These are phyloP conservation scores for Globicephala melas DNA, from an alignment of 2,113 vertebrate genomes.

Conservation along the genomic window DNA sequence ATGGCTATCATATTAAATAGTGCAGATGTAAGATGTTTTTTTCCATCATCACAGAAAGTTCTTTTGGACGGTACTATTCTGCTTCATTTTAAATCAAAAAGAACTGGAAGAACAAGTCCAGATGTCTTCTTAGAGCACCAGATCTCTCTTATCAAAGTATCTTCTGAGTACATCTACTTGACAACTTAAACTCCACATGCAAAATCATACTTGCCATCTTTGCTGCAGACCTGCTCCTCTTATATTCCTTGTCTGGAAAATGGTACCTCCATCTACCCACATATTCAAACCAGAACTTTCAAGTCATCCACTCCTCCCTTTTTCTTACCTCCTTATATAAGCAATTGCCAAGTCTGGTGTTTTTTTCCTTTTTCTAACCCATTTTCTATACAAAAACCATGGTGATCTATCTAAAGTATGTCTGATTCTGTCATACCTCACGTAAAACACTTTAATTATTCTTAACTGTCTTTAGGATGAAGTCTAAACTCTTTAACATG, in stretches of 20 bases:
- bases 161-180: not conserved
- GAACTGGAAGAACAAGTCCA: not conserved
- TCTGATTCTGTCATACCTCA: not conserved
- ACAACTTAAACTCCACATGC: not conserved
- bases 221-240: not conserved
- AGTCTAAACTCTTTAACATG: not conserved
- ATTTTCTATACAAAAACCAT: not conserved
- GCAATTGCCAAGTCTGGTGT: not conserved
- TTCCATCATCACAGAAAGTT: not conserved
- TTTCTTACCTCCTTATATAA: not conserved
- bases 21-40: not conserved
- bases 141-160: not conserved
- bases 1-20: not conserved
- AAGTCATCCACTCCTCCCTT: not conserved
- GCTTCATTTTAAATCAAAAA: not conserved
- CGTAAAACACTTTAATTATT: not conserved
- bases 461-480: not conserved
- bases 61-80: not conserved
- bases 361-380: not conserved
- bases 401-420: not conserved
- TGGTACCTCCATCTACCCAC: not conserved
- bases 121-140: not conserved
- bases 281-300: not conserved
- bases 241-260: not conserved
- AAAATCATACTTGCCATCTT: not conserved